Evolutionary conservation across 1,140 invertebrate species (phyloP).

Genomic region (Dendrolimus kikuchii): DNA sequence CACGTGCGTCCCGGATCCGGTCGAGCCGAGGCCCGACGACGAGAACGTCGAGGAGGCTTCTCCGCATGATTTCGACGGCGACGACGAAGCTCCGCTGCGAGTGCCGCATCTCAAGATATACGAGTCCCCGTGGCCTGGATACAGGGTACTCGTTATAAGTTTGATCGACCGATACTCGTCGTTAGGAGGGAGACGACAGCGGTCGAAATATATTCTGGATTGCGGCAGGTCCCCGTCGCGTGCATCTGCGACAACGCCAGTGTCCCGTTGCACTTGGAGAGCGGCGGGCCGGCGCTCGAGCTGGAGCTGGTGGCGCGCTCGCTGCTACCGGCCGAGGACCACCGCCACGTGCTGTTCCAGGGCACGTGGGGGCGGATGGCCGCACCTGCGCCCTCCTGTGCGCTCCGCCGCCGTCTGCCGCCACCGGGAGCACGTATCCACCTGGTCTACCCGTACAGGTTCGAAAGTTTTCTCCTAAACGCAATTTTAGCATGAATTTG

Average conservation of each 20-base stretch:
- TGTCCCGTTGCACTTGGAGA: constrained; percentile 28
- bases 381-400: constrained; percentile 50
- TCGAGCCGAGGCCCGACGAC: constrained; percentile 23
- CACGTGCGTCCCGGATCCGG: constrained; percentile 31
- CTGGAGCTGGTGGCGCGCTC: constrained; percentile 72
- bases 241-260: constrained; percentile 80
- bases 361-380: constrained; percentile 71
- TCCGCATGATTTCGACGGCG: constrained; percentile 35
- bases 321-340: constrained; percentile 76
- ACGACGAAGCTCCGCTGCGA: constrained; percentile 37
- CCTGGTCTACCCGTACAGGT: constrained; percentile 73
- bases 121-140: constrained; percentile 56
- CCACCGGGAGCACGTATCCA: constrained; percentile 77
- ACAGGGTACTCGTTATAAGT: constrained; percentile 29
- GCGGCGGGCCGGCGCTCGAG: constrained; percentile 39
- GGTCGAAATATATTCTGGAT: constrained; percentile 7
- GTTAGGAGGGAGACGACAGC: background rate
- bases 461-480: background rate
- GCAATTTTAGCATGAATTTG: constrained; percentile 1
- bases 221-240: constrained; percentile 70
- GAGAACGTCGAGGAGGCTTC: constrained; percentile 22
- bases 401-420: constrained; percentile 64
- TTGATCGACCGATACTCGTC: background rate
- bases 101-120: constrained; percentile 48
- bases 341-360: constrained; percentile 78